phyloP scores from a whole-genome alignment of 2,888 invertebrate genomes.

The Lamellibrachia columna region DNA sequence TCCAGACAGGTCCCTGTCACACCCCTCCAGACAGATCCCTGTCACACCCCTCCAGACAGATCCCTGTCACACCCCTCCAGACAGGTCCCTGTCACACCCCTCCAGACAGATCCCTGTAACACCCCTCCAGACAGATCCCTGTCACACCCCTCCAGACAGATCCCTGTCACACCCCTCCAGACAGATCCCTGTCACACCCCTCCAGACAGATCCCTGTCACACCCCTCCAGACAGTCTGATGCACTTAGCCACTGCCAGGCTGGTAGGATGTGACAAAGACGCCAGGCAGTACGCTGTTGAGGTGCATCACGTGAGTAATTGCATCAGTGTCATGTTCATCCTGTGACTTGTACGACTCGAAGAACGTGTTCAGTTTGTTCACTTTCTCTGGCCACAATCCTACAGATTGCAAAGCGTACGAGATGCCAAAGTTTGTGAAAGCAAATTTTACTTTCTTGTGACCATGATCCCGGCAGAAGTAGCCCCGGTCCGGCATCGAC shows the following conservation, averaged over 20 bases:
- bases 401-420: constrained; percentile 30
- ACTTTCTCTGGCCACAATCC: constrained; percentile 35
- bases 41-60: too few relatives aligned
- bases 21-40: too few relatives aligned
- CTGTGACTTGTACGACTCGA: constrained; percentile 31
- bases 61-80: too few relatives aligned
- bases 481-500: constrained; percentile 14
- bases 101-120: too few relatives aligned
- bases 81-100: too few relatives aligned
- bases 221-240: background rate
- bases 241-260: background rate
- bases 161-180: too few relatives aligned
- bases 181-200: background rate
- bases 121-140: too few relatives aligned
- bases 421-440: constrained; percentile 35
- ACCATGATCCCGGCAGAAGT: constrained; percentile 33
- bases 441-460: constrained; percentile 33
- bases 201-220: too few relatives aligned
- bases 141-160: too few relatives aligned
- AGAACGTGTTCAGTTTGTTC: constrained; percentile 31
- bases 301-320: constrained; percentile 34
- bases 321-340: constrained; percentile 33
- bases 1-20: too few relatives aligned
- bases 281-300: constrained; percentile 34
- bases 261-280: constrained; percentile 19